Evolutionary conservation across 2,888 invertebrate genomes (phyloP), one percentile per base, ranked within the genome.

Genomic region (Saturnia japonica): DNA sequence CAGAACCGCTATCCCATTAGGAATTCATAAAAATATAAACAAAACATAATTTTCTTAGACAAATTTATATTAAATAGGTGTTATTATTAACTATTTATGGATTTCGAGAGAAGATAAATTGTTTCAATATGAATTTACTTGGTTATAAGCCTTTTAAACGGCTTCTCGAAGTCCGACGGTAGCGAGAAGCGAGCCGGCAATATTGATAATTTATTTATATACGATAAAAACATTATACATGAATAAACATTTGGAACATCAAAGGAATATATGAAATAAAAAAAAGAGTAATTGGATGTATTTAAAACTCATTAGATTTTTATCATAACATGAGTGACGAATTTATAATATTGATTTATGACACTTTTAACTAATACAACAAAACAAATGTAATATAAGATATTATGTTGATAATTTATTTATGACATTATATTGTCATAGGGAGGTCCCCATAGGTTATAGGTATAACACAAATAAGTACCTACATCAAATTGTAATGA

Each of bases 401-500:
- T 28, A 14, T 28, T 28, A 28, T 28, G 25, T 60, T 60, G 28
- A 60, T 28, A 60, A 28, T 60, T 60, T n/a, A n/a, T n/a, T n/a
- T n/a, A n/a, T n/a, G n/a, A 28, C 6, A 60, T 14, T 60, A 19
- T 34, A 4, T 14, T 60, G 25, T 28, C 57, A 14, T 25, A 60
- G n/a, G n/a, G n/a, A n/a, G n/a, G n/a, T n/a, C n/a, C n/a, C n/a
- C n/a, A n/a, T n/a, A n/a, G n/a, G n/a, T n/a, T n/a, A n/a, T n/a
- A n/a, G n/a, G n/a, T 25, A 28, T 6, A 60, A 25, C 25, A 60
- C 28, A 60, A 60, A 60, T 60, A 25, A 28, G 6, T 28, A 51
- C 19, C 12, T 60, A 14, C 12, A 28, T 60, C 14, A 28, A 14
- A 25, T 28, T 51, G 22, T 40, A 67, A 69, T 74, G 73, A 64